Evolutionary conservation across 1,140 invertebrate species (phyloP).

Genomic region (Caenorhabditis latens): DNA sequence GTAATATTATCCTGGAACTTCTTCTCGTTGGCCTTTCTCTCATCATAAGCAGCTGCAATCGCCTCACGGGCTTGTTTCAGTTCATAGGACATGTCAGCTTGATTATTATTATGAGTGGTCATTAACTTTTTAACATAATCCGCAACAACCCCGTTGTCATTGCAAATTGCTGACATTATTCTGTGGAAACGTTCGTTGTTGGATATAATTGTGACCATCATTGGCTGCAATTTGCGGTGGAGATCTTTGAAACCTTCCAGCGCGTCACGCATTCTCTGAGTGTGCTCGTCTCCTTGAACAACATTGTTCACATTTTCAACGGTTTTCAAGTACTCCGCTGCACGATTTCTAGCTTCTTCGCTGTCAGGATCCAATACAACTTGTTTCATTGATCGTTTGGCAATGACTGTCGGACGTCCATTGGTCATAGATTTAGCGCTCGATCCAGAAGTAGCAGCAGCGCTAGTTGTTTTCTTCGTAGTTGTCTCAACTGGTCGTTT

Average conservation of each 20-base stretch:
- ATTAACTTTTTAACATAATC: neutral
- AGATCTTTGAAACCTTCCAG: slow-evolving; percentile 40
- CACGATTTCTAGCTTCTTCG: neutral
- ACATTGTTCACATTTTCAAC: neutral
- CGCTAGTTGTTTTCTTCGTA: slow-evolving; percentile 15
- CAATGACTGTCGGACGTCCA: slow-evolving; percentile 34
- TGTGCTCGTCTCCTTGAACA: neutral
- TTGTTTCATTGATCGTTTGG: slow-evolving; percentile 35
- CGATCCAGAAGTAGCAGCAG: slow-evolving; percentile 17
- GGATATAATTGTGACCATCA: slow-evolving; percentile 6
- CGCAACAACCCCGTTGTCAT: neutral
- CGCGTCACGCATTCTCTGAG: slow-evolving; percentile 25
- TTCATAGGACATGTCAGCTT: neutral
- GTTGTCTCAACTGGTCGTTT: neutral
- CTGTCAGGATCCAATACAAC: no score
- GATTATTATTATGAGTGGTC: neutral
- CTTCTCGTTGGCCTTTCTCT: slow-evolving; percentile 1
- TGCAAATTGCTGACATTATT: neutral
- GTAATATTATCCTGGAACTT: neutral
- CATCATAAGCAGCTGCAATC: neutral
- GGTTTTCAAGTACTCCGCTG: neutral
- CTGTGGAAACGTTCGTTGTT: neutral
- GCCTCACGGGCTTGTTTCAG: neutral
- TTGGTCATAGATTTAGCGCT: neutral
- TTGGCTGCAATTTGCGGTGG: neutral